Base-by-base conservation (phyloP, 2,888 invertebrate species). In the Salpingus planirostris region DNA sequence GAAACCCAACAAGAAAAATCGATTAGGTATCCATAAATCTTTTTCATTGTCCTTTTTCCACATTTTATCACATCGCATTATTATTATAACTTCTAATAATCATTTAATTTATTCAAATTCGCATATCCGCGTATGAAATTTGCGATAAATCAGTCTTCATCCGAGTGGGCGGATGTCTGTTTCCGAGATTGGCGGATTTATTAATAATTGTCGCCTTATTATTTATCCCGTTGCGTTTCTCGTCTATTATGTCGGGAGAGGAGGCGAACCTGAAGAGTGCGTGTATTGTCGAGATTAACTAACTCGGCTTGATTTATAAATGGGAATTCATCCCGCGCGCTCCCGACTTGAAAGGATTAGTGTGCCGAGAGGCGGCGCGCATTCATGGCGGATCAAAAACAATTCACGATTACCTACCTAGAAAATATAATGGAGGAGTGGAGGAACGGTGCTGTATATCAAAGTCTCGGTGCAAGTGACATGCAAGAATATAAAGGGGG, bases 401-500 rank as follows among this genome's bases (percentile, higher is more conserved):
- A 24, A 27, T 36, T 31, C 27, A 13, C 30, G 30, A 34, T 35
- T 8, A 18, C n/a, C n/a, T 31, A 27, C 25, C 27, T 14, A 15
- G 11, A 26, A 21, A 15, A 24, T 28, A 24, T 21, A 15, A 29
- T 23, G 22, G 10, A 21, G 14, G 13, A 11, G 26, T 13, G 21
- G 15, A 21, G 21, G 21, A 33, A 28, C 26, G 13, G 29, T 30
- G 35, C 29, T 25, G 29, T 34, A 29, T 29, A 34, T 34, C 33
- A 34, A 27, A 34, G 29, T 29, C 23, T 15, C 11, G 22, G 28
- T 36, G 31, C 28, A 36, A 36, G 31, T 36, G 36, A 36, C 31
- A 27, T 25, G 13, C n/a, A n/a, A n/a, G n/a, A n/a, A n/a, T 28
- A 22, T 27, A 24, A n/a, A 8, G 10, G 33, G 11, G 24, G 33